Percentiles rank a stretch among this genome's conserved stretches.
phyloP scores from a whole-genome alignment of 2,888 invertebrate genomes.

The Protonemura montana region DNA sequence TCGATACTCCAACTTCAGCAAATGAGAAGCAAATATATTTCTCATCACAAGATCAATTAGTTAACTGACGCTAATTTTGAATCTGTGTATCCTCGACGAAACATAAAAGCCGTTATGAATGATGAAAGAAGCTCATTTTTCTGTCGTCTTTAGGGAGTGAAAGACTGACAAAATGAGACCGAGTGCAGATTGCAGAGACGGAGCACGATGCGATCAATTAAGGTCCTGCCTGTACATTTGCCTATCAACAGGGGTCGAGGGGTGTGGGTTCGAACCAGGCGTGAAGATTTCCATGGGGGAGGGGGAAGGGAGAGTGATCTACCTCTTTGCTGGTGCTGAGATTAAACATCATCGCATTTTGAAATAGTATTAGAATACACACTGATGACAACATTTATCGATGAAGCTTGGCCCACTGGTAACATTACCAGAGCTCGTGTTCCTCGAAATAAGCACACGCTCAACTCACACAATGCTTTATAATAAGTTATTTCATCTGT shows the following conservation, averaged over 20 bases:
- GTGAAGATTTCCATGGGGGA: not conserved
- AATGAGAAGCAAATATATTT: not conserved
- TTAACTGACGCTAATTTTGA: not conserved
- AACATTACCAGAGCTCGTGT: too few species aligned
- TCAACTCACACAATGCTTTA: too few species aligned
- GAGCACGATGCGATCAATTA: not conserved
- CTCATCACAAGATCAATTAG: not conserved
- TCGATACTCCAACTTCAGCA: not conserved
- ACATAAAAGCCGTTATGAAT: not conserved
- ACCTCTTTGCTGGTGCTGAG: too few species aligned
- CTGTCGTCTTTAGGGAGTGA: not conserved
- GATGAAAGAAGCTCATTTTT: not conserved
- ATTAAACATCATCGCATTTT: too few species aligned
- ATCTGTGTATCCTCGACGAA: not conserved
- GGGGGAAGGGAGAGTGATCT: not conserved
- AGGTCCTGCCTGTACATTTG: slow-evolving; percentile 24
- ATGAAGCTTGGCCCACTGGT: too few species aligned
- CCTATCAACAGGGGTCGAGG: not conserved
- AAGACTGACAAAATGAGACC: not conserved
- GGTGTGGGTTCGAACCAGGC: too few species aligned
- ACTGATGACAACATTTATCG: too few species aligned
- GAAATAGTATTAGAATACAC: too few species aligned
- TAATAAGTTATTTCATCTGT: too few species aligned
- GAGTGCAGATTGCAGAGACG: not conserved
- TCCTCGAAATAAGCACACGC: too few species aligned